Percentiles rank a stretch among this genome's conserved stretches.
Conservation (phyloP, 2,888 invertebrate species). For the Drosophila mayaguana region DNA sequence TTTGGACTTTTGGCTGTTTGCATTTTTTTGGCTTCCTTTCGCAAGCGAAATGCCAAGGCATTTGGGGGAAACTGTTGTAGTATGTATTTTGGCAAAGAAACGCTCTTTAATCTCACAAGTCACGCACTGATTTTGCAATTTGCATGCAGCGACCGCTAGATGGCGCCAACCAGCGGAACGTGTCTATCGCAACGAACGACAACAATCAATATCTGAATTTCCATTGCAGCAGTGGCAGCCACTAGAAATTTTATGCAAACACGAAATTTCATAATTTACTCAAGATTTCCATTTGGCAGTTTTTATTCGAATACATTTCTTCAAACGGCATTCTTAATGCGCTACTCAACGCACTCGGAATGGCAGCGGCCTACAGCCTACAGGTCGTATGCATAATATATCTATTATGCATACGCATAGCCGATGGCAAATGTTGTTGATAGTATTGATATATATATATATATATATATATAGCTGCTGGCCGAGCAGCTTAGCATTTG, state of each 20-base stretch:
- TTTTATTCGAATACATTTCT: constrained; percentile 23
- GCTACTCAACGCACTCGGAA: neutral
- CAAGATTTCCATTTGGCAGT: constrained; percentile 25
- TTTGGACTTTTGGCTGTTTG: constrained; percentile 29
- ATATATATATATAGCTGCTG: neutral
- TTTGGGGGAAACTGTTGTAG: constrained; percentile 35
- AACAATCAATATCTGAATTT: constrained; percentile 53
- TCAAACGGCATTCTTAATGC: constrained; percentile 24
- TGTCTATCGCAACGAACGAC: constrained; percentile 22
- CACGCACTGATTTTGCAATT: constrained; percentile 77
- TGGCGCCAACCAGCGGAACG: constrained; percentile 55
- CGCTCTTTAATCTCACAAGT: constrained; percentile 59
- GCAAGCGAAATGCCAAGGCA: no score
- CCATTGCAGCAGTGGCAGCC: neutral
- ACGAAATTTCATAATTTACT: constrained; percentile 34
- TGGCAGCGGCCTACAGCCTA: constrained; percentile 2
- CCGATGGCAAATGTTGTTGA: constrained; percentile 10
- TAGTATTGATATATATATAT: neutral
- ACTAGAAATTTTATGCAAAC: constrained; percentile 16
- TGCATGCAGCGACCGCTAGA: constrained; percentile 68
- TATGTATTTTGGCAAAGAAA: constrained; percentile 7
- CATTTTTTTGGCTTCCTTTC: constrained; percentile 11
- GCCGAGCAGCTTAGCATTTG: constrained; percentile 4
- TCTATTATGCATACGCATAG: constrained; percentile 12
- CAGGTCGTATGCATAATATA: constrained; percentile 53